Evolutionary conservation across 2,888 invertebrate genomes (phyloP).

Genomic region (Chrysolina oricalcia): DNA sequence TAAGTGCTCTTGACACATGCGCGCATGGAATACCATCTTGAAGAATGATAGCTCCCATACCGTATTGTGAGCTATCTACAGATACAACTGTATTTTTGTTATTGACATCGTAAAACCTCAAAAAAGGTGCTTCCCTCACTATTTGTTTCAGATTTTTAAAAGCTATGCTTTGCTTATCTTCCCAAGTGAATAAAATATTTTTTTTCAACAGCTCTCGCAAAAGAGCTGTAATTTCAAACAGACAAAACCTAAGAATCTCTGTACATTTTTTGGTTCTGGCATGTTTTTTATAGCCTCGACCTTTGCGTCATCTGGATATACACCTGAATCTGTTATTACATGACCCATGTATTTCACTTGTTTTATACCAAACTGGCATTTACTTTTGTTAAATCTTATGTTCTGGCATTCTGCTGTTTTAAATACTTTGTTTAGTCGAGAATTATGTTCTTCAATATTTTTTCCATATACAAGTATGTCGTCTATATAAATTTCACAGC

Average conservation of each 20-base stretch:
- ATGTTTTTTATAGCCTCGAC: background rate
- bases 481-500: slow-evolving; percentile 44
- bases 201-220: background rate
- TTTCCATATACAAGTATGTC: slow-evolving; percentile 42
- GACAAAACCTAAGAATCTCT: slow-evolving; percentile 39
- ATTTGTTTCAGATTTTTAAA: background rate
- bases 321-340: slow-evolving; percentile 4
- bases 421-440: slow-evolving; percentile 31
- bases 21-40: slow-evolving; percentile 56
- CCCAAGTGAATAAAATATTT: background rate
- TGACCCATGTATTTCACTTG: slow-evolving; percentile 60
- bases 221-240: slow-evolving; percentile 39
- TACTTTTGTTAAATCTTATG: slow-evolving; percentile 51
- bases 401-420: slow-evolving; percentile 45
- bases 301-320: background rate
- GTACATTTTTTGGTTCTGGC: background rate
- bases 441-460: slow-evolving; percentile 40
- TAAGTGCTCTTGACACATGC: slow-evolving; percentile 56
- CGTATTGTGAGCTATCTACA: slow-evolving; percentile 54
- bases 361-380: slow-evolving; percentile 57
- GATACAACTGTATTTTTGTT: slow-evolving; percentile 34
- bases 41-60: slow-evolving; percentile 53
- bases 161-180: background rate
- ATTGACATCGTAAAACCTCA: slow-evolving; percentile 30
- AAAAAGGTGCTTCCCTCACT: background rate